phyloP scores from a whole-genome alignment of 2,888 invertebrate species.

The Punctoribates punctum region DNA sequence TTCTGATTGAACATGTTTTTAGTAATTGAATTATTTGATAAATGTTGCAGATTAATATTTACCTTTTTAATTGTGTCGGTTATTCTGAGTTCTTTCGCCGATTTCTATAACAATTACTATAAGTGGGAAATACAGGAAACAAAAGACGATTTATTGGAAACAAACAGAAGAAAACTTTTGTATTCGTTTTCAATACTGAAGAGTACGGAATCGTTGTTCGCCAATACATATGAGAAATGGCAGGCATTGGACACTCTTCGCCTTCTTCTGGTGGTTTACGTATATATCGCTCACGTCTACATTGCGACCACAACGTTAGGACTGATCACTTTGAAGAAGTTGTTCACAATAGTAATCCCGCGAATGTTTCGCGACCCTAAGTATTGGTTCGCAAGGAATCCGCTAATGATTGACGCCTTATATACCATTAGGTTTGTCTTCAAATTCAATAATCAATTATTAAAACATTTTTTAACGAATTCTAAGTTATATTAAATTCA shows the following conservation, averaged over 20 bases:
- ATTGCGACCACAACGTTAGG: not conserved
- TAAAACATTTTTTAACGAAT: not conserved
- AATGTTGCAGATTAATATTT: no score
- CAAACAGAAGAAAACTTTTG: not conserved
- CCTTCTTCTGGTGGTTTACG: not conserved
- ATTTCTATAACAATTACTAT: not conserved
- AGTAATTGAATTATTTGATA: not conserved
- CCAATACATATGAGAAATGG: not conserved
- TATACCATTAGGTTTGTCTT: not conserved
- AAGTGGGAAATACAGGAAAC: not conserved
- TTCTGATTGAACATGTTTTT: not conserved
- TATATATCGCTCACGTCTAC: not conserved
- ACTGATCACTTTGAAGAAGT: not conserved
- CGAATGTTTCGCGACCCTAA: not conserved
- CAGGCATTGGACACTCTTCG: not conserved
- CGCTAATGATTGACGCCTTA: constrained; percentile 25
- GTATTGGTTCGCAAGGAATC: constrained; percentile 15
- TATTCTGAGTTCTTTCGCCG: not conserved
- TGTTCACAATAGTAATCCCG: not conserved
- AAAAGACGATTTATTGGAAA: not conserved
- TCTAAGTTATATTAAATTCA: no score
- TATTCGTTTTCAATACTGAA: constrained; percentile 2
- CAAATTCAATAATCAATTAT: not conserved
- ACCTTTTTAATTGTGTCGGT: not conserved
- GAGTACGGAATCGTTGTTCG: not conserved